A percentile compares a stretch with the other conserved stretches of the same genome.
phyloP scores from a whole-genome alignment of 2,888 invertebrate genomes.

The Cryptus viduatorius region DNA sequence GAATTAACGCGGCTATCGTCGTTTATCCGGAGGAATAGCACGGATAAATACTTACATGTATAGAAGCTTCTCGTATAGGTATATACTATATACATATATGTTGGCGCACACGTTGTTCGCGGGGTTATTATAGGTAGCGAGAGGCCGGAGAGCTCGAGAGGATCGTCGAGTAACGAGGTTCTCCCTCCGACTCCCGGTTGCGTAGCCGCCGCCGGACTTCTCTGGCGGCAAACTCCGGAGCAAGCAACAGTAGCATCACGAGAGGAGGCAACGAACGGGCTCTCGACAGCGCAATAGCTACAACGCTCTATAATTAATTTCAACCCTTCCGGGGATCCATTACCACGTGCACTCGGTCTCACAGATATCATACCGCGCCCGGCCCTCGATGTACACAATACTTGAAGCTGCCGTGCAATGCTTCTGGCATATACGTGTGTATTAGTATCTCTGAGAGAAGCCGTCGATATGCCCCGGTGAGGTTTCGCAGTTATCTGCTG shows the following conservation, averaged over 20 bases:
- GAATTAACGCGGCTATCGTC: conserved; percentile 35
- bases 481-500: conserved; percentile 43
- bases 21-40: neutral
- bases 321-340: conserved; percentile 77
- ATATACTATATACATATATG: neutral
- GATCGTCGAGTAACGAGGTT: conserved; percentile 46
- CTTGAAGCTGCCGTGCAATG: conserved; percentile 11
- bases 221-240: neutral
- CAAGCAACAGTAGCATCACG: neutral
- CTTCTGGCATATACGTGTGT: neutral
- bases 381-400: conserved; percentile 23
- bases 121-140: neutral
- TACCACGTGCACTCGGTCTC: conserved; percentile 73
- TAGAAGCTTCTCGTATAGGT: neutral
- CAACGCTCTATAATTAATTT: conserved; percentile 80
- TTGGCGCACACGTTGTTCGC: neutral
- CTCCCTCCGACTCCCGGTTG: conserved; percentile 15
- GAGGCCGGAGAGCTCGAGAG: neutral
- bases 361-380: conserved; percentile 56
- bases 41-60: neutral
- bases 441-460: conserved; percentile 15
- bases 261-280: conserved; percentile 34
- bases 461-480: conserved; percentile 33
- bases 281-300: conserved; percentile 62
- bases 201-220: neutral